A percentile compares a stretch with the other conserved stretches of the same genome.
phyloP scores from a whole-genome alignment of 2,113 vertebrate species.

The Nyctibius bracteatus region DNA sequence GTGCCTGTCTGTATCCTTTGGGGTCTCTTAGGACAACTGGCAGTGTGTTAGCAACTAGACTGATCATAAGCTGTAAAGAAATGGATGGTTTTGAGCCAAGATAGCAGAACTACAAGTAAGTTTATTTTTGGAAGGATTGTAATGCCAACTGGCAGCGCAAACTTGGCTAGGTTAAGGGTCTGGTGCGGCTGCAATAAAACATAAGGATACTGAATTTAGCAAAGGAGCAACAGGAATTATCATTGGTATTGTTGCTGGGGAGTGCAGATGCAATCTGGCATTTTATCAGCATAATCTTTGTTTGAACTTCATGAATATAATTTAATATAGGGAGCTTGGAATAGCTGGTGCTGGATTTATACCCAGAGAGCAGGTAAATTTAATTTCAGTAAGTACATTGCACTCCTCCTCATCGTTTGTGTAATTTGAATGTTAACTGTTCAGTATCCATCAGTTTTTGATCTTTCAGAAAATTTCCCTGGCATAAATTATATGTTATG shows the following conservation, averaged over 20 bases:
- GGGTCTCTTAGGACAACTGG: background rate
- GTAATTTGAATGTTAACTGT: slow-evolving; percentile 26
- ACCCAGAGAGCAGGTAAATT: slow-evolving; percentile 42
- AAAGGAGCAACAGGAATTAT: slow-evolving; percentile 34
- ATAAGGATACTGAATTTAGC: slow-evolving; percentile 37
- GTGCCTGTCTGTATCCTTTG: background rate
- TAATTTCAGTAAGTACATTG: slow-evolving; percentile 45
- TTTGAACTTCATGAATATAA: slow-evolving; percentile 46
- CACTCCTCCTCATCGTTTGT: background rate
- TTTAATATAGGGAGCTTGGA: slow-evolving; percentile 11
- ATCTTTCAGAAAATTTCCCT: background rate
- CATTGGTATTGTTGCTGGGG: slow-evolving; percentile 12
- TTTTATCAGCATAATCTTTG: slow-evolving; percentile 55
- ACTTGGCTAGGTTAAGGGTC: slow-evolving; percentile 25
- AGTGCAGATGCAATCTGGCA: slow-evolving; percentile 43
- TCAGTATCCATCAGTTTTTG: background rate
- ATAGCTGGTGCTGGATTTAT: slow-evolving; percentile 30
- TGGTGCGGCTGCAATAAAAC: slow-evolving; percentile 33
- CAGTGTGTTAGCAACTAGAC: background rate
- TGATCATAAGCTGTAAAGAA: slow-evolving; percentile 1
- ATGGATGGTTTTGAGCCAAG: background rate
- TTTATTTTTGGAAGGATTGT: slow-evolving; percentile 30
- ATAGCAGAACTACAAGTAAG: slow-evolving; percentile 14
- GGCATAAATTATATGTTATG: background rate
- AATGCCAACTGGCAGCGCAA: slow-evolving; percentile 34